A percentile compares a stretch with the other conserved stretches of the same genome.
Conservation (phyloP, 2,888 invertebrate genomes). For the Trypoxylon attenuatum region DNA sequence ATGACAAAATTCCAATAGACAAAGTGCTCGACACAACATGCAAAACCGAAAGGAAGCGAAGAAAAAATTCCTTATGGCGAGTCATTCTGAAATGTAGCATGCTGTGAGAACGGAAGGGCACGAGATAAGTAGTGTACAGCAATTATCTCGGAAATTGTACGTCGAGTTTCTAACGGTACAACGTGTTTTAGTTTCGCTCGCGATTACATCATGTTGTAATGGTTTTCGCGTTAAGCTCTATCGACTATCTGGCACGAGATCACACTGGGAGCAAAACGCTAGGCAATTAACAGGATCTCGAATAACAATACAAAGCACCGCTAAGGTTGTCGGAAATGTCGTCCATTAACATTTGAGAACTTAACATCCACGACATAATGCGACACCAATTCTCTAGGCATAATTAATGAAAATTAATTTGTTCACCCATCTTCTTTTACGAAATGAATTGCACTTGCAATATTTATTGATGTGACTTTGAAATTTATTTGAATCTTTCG, state of each 20-base stretch:
- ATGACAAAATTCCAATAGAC: background rate
- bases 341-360: background rate
- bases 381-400: background rate
- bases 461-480: no score
- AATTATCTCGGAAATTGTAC: constrained; percentile 6
- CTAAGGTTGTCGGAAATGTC: background rate
- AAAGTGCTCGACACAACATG: constrained; percentile 6
- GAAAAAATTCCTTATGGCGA: background rate
- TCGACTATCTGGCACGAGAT: constrained; percentile 3
- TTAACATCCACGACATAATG: constrained; percentile 2
- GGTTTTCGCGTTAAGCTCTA: background rate
- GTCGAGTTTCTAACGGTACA: background rate
- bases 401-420: background rate
- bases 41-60: background rate
- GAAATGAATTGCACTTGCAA: no score
- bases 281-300: constrained; percentile 13
- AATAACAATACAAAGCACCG: background rate
- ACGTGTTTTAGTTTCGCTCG: background rate
- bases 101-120: constrained; percentile 8
- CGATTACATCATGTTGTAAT: constrained; percentile 3
- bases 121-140: background rate
- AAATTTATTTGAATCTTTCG: no score
- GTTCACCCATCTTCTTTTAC: no score
- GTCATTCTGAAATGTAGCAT: constrained; percentile 30
- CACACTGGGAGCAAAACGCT: constrained; percentile 1